Conservation (phyloP, 2,113 vertebrate genomes). For the Phainopepla nitens region DNA sequence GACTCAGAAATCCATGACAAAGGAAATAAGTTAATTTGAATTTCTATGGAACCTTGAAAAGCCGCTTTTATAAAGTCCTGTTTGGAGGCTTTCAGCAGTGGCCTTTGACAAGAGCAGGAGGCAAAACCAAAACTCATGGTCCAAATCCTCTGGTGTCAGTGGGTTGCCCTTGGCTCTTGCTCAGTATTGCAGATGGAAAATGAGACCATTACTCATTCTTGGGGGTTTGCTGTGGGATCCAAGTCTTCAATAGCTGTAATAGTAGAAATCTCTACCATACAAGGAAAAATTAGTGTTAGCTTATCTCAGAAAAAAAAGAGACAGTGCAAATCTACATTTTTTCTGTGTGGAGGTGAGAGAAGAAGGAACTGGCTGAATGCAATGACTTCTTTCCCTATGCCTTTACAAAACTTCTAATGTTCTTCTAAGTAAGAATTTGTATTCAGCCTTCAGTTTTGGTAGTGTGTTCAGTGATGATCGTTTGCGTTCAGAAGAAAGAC, state of each 20-base stretch:
- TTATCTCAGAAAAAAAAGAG: background rate
- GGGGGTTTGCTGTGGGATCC: background rate
- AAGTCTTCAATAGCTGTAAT: background rate
- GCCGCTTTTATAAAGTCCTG: background rate
- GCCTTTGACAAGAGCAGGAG: background rate
- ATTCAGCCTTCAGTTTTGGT: background rate
- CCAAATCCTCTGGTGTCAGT: background rate
- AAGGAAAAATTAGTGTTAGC: background rate
- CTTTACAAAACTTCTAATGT: background rate
- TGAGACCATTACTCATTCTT: slow-evolving; percentile 11
- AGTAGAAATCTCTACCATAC: background rate
- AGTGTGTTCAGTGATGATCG: rapidly evolving
- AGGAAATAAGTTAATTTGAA: slow-evolving; percentile 28
- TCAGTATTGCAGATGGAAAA: background rate
- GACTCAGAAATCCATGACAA: slow-evolving; percentile 31
- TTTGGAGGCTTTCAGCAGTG: slow-evolving; percentile 23
- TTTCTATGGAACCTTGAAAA: slow-evolving; percentile 21
- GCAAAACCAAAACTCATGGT: background rate
- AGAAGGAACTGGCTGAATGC: background rate
- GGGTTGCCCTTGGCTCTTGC: background rate
- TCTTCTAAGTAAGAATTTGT: background rate
- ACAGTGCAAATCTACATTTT: background rate
- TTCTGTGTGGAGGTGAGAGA: background rate
- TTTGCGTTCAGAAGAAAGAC: background rate
- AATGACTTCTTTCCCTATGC: background rate